Conservation (phyloP, 2,888 invertebrate genomes). For the Cephus pygmeus region DNA sequence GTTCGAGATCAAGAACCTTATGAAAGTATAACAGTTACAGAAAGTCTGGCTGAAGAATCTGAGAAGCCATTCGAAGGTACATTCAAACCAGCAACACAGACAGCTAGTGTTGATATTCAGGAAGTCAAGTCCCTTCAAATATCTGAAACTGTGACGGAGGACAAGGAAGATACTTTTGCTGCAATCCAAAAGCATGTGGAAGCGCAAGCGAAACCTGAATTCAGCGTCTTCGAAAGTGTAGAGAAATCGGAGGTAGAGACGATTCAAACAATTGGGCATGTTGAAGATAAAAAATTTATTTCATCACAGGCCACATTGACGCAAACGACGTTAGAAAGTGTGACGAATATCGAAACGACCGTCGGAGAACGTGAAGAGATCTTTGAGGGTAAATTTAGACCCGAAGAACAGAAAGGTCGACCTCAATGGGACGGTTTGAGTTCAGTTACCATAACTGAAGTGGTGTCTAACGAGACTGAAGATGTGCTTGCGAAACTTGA, state of each 20-base stretch:
- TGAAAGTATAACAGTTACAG: conserved; percentile 70
- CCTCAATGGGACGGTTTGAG: conserved; percentile 19
- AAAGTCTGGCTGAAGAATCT: conserved; percentile 65
- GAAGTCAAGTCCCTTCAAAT: conserved; percentile 62
- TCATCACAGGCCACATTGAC: conserved; percentile 46
- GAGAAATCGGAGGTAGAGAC: conserved; percentile 46
- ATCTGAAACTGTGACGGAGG: conserved; percentile 58
- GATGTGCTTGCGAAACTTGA: conserved; percentile 1
- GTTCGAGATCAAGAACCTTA: conserved; percentile 65
- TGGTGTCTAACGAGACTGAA: conserved; percentile 16
- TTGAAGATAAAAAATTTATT: conserved; percentile 39
- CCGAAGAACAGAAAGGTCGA: conserved; percentile 35
- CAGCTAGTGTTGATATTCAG: conserved; percentile 64
- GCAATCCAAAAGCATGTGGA: conserved; percentile 22
- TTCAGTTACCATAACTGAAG: conserved; percentile 19
- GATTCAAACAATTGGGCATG: conserved; percentile 45
- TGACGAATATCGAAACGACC: conserved; percentile 51
- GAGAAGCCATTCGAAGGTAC: conserved; percentile 61
- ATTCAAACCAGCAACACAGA: conserved; percentile 60
- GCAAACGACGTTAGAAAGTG: conserved; percentile 43
- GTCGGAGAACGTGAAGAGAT: conserved; percentile 62
- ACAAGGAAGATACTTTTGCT: conserved; percentile 57
- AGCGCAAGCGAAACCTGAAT: conserved; percentile 35
- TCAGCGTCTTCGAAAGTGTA: conserved; percentile 44
- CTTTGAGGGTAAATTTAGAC: conserved; percentile 46